Conservation (phyloP, 2,797 vertebrate species). For the Notolabrus celidotus region DNA sequence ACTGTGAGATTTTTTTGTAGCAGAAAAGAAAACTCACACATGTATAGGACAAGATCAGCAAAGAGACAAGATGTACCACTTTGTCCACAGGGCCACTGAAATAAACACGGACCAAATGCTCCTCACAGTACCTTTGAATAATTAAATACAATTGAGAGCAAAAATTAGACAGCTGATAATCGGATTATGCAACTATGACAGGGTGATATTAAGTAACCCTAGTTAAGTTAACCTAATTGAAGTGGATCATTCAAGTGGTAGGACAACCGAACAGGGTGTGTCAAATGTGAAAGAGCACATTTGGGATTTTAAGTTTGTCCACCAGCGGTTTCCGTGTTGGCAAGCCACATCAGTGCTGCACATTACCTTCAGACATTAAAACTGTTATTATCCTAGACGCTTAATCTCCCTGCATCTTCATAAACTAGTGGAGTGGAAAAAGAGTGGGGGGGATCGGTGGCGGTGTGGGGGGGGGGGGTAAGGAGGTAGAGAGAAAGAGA, state of each 20-base stretch:
- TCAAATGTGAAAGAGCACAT: slow-evolving; percentile 37
- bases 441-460: background rate
- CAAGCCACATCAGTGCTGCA: slow-evolving; percentile 14
- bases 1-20: too few species aligned
- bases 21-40: too few species aligned
- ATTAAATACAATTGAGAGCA: too few species aligned
- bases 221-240: too few species aligned
- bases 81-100: too few species aligned
- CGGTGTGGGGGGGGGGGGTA: background rate
- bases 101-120: too few species aligned
- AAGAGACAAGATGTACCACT: too few species aligned
- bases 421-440: slow-evolving; percentile 9
- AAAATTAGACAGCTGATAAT: too few species aligned
- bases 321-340: slow-evolving; percentile 53
- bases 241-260: slow-evolving; percentile 36
- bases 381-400: slow-evolving; percentile 34
- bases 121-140: too few species aligned
- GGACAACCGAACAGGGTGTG: slow-evolving; percentile 21
- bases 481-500: background rate
- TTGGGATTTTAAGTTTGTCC: slow-evolving; percentile 49
- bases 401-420: slow-evolving; percentile 40
- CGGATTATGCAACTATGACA: too few species aligned
- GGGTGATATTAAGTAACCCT: background rate
- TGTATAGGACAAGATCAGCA: too few species aligned
- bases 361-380: slow-evolving; percentile 30